Base-by-base conservation (phyloP, 2,888 invertebrate species). In the Tachystola acroxantha region DNA sequence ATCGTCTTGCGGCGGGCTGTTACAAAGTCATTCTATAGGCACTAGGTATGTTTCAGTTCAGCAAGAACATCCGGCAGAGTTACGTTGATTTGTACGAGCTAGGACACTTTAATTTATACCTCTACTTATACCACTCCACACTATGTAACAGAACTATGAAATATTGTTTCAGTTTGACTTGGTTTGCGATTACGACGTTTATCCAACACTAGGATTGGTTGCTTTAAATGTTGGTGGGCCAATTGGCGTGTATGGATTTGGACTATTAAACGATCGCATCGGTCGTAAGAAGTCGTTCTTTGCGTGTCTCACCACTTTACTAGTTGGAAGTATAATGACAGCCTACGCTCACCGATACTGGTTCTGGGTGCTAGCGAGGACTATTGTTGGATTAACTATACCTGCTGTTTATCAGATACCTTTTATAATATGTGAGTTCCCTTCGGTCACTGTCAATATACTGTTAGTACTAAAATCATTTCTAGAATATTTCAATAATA, bases 341-440 rank as follows among this genome's bases (percentile, higher is more conserved):
- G 94, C 95, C 2, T 88, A 92, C 35, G 92, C 96, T 16, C 89
- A 89, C 29, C 89, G 92, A 59, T 96, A 94, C 68, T 94, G 94
- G 93, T 89, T 90, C 46, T 97, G 97, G 95, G 91, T 94, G 1
- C 80, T 90, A 2, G 94, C 94, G 55, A 88, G 97, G 45, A 86
- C 92, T 10, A 87, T 96, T 32, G 96, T 96, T n/a, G 97, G 97
- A 2, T 78, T 96, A 4, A 96, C 96, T 0, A 94, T 97, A 57
- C 96, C 97, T 2, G 96, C 96, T 1, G 92, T 97, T 26, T 96
- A 97, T 74, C 96, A 96, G 81, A 96, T 97, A 73, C 97, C 97
- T 0, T 96, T 96, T 68, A 96, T 97, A 41, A 96, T 97, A 61
- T 95, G 97, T 97, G 82, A 90, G 92, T 89, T 28, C 9, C 13